Base-by-base conservation (phyloP, 2,113 vertebrate genomes). In the Chamaea fasciata region DNA sequence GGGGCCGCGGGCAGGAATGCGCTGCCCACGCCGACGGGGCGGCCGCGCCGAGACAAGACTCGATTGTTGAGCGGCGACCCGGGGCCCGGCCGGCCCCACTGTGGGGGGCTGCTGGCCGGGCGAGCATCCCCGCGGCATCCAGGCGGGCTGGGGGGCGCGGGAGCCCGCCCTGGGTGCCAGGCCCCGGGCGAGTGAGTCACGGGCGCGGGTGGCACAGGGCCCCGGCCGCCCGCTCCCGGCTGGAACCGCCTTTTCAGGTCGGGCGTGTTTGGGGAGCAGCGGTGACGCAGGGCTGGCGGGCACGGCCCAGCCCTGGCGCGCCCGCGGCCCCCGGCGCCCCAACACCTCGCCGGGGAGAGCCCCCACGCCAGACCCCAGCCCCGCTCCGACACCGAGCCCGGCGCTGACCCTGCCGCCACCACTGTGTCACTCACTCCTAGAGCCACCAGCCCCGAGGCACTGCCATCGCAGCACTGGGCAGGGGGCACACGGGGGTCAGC, bases 171-270 rank as follows among this genome's bases (percentile, higher is more conserved):
- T 26, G 53, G 49, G 89, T 59, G 53, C 83, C 83, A 37, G 63
- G 74, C 84, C 86, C 68, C 42, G 60, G 90, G 94, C 57, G 46
- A 30, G 68, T 71, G 92, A 94, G 89, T 96, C 92, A 95, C 57
- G 65, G 86, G 47, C 62, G 42, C 26, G 87, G 94, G 92, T 88
- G 92, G 89, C 83, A 90, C 41, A 1, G 91, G 64, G 93, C 91
- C 95, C 67, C 76, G 44, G 92, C 92, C 47, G 86, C 74, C 60
- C 56, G 96, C 87, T 89, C 59, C 91, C 86, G 50, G 57, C 89
- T 79, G 88, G 93, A 97, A 97, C 97, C 31, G 96, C 96, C 96
- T 97, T 97, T 97, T 97, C 97, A 95, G 95, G 96, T 96, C 83
- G 30, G 92, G 94, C 92, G 57, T 96, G 95, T 97, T 96, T 94